These are phyloP conservation scores for Hipposideros larvatus DNA, from an alignment of 2,797 vertebrate species.

Conservation along the genomic window DNA sequence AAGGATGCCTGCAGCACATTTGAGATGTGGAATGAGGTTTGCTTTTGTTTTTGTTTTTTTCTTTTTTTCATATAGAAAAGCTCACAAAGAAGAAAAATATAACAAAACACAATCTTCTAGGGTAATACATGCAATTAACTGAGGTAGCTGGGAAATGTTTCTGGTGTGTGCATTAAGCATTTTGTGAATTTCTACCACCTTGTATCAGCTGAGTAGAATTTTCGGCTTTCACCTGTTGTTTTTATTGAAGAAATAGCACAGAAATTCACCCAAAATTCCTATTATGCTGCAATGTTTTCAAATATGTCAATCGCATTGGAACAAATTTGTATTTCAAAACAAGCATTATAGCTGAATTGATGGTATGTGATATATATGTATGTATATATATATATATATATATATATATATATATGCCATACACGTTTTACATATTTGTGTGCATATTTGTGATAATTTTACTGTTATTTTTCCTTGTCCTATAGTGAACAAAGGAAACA, in stretches of 20 bases:
- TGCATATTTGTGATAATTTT: background rate
- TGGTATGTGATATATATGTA: rapidly evolving
- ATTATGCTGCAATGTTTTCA: background rate
- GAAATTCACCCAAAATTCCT: background rate
- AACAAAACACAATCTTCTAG: background rate
- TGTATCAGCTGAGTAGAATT: rapidly evolving
- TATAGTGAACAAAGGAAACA: background rate
- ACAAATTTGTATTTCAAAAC: background rate
- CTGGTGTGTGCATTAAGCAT: rapidly evolving
- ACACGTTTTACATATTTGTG: background rate
- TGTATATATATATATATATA: rapidly evolving
- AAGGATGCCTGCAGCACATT: background rate
- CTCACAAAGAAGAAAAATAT: background rate
- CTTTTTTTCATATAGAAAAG: background rate
- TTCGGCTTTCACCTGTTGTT: background rate
- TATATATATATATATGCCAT: no score
- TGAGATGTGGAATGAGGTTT: background rate
- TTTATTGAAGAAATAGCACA: background rate
- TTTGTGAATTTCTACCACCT: background rate
- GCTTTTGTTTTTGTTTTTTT: background rate
- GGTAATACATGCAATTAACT: no score
- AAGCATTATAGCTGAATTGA: background rate
- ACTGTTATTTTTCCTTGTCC: background rate
- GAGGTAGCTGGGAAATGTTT: background rate
- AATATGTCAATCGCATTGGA: background rate